Evolutionary conservation across 2,797 vertebrate species (phyloP), one percentile per base, ranked within the genome.

Genomic region (Neoniphon sammara): DNA sequence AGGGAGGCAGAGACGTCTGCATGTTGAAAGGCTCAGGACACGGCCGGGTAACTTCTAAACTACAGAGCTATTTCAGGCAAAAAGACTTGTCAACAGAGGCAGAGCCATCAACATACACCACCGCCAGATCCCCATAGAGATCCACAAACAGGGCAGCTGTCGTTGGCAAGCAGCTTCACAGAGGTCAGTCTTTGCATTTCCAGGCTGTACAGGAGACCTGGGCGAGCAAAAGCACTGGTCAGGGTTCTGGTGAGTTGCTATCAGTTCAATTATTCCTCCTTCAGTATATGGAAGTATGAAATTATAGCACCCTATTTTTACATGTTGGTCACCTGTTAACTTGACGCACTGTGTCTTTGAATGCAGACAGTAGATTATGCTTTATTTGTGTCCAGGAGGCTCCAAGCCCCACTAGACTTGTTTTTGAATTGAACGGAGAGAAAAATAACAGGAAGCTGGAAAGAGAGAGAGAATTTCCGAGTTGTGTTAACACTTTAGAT

Each of bases 1-100:
- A 6, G 75, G 47, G 70, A 71, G 56, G 58, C 7, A 47, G 67
- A 81, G 75, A 71, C 56, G 60, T 62, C 64, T 75, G 72, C 55
- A 15, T 53, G 61, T 65, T 70, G 72, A 78, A 67, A 66, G 81
- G 59, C 27, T 78, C 57, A 11, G 72, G 66, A 81, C 66, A 73
- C 69, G 65, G 61, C 61, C 2, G 59, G 52, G 62, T 73, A 79
- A 81, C 81, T 83, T 66, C 21, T 63, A 81, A 85, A 86, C 78
- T 52, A 61, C 59, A 62, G 79, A 71, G 88, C 90, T 92, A 91
- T 91, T 92, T 91, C 79, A 72, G 79, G 84, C 62, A 53, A 18
- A 77, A 85, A 61, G 72, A 61, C 82, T 85, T 36, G 83, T 86
- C 81, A 83, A 67, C 71, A 70, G 70, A 73, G 70, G 53, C 61